A percentile compares a stretch with the other conserved stretches of the same genome.
phyloP scores from a whole-genome alignment of 2,113 vertebrate genomes.

The Gobiocypris rarus region DNA sequence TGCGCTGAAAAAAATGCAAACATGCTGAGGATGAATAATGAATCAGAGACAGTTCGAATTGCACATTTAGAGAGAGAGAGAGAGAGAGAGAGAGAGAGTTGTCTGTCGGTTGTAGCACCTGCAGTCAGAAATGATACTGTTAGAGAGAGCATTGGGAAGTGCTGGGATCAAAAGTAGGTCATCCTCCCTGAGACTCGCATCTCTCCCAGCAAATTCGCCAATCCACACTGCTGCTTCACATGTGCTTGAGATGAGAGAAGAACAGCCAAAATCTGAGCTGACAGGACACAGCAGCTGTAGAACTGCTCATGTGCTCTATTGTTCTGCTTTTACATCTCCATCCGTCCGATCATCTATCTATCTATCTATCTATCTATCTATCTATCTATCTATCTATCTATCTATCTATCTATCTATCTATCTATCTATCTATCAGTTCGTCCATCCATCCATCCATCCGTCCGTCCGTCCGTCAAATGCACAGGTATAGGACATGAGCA shows the following conservation, averaged over 20 bases:
- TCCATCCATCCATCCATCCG: not conserved
- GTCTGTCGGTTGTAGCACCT: slow-evolving; percentile 61
- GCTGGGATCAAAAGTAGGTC: slow-evolving; percentile 75
- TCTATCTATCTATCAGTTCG: not conserved
- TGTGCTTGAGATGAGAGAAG: slow-evolving; percentile 58
- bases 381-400: not conserved
- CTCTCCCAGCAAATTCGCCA: slow-evolving; percentile 33
- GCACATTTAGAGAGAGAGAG: not conserved
- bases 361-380: not conserved
- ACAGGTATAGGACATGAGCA: not conserved
- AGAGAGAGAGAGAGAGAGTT: not conserved
- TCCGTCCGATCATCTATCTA: too few relatives aligned
- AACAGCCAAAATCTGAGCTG: slow-evolving; percentile 55
- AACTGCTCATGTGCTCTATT: not conserved
- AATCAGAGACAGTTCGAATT: slow-evolving; percentile 1
- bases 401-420: not conserved
- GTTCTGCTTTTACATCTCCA: not conserved
- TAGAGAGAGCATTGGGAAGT: slow-evolving; percentile 8
- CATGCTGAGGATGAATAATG: slow-evolving; percentile 36
- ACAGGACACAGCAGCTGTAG: slow-evolving; percentile 13
- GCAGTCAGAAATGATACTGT: slow-evolving; percentile 61
- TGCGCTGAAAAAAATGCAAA: slow-evolving; percentile 19
- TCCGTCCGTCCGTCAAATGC: not conserved
- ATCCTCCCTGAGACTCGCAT: slow-evolving; percentile 68
- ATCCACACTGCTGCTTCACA: slow-evolving; percentile 57